Evolutionary conservation across 2,797 vertebrate species (phyloP).

Genomic region (Mus caroli): DNA sequence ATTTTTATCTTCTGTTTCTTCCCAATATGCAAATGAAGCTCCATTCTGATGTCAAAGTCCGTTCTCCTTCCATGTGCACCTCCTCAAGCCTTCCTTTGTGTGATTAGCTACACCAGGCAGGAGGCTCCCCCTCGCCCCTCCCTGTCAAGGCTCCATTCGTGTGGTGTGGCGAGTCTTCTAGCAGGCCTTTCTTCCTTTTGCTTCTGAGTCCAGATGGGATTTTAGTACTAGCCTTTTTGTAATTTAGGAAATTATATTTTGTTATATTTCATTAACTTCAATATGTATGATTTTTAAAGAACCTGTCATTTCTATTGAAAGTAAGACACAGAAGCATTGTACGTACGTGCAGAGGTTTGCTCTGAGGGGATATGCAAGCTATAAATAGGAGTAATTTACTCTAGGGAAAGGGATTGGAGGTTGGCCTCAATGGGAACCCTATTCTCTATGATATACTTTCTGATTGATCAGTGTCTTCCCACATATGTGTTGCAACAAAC

Average conservation of each 20-base stretch:
- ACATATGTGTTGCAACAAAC: background rate
- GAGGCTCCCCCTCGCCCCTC: background rate
- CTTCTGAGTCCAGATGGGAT: background rate
- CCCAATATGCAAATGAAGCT: background rate
- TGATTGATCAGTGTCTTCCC: constrained; percentile 30
- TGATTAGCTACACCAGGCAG: background rate
- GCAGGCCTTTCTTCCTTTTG: background rate
- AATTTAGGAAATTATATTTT: background rate
- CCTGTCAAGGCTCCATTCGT: background rate
- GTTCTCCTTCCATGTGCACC: fast-evolving
- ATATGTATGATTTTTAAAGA: background rate
- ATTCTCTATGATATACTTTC: background rate
- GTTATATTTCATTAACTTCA: background rate
- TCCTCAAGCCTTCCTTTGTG: fast-evolving
- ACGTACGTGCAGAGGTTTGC: constrained; percentile 63
- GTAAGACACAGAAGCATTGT: constrained; percentile 63
- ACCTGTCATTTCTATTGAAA: constrained; percentile 72
- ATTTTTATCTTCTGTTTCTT: background rate
- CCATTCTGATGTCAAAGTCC: background rate
- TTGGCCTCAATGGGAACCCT: background rate
- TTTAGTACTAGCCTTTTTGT: background rate
- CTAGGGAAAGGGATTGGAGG: background rate
- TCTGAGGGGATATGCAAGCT: constrained; percentile 54
- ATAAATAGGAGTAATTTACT: constrained; percentile 45
- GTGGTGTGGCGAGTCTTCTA: background rate